Base-by-base conservation (phyloP, 2,113 vertebrate genomes). In the Paradoxurus hermaphroditus region DNA sequence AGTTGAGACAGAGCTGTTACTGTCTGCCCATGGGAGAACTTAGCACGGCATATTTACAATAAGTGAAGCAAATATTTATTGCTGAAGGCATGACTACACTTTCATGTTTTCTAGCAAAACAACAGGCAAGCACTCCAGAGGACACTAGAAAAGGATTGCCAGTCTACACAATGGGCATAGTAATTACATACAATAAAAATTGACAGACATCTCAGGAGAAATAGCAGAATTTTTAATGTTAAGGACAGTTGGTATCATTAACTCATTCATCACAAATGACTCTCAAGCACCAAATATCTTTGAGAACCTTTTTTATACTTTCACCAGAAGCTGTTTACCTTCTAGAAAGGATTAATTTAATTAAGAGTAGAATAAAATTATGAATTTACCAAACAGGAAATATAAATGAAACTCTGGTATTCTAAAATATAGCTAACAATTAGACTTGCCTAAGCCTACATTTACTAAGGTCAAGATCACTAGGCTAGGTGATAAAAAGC, bases 71-170 rank as follows among this genome's bases (percentile, higher is more conserved):
- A 77, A 65, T 92, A 44, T 70, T 90, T 90, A 90, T 67, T 87
- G 88, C 94, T 82, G 49, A 96, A 97, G 90, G 93, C 56, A 65
- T 87, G 85, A 73, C 73, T 84, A 39, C 16, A 70, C 85, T 75
- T 92, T 90, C 15, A 59, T 85, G 96, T 85, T 87, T 92, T 96
- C 87, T 68, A 94, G 87, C 34, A 78, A 94, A 95, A 73, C 46
- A 91, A 49, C 25, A 67, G 41, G 19, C 70, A 84, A 41, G 56
- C 21, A 21, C 85, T 94, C 75, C 92, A 62, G 84, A 77, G 21
- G 41, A 89, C 46, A 86, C n/a, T 77, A 62, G 34, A 68, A 78
- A 36, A 68, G 79, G 79, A 92, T 16, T 44, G 86, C 39, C 73
- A 70, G 68, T 29, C 83, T 78, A 63, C 39, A 96, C 56, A 65